These are phyloP conservation scores for Halcyon senegalensis DNA, from an alignment of 2,113 vertebrate species.

Conservation along the genomic window DNA sequence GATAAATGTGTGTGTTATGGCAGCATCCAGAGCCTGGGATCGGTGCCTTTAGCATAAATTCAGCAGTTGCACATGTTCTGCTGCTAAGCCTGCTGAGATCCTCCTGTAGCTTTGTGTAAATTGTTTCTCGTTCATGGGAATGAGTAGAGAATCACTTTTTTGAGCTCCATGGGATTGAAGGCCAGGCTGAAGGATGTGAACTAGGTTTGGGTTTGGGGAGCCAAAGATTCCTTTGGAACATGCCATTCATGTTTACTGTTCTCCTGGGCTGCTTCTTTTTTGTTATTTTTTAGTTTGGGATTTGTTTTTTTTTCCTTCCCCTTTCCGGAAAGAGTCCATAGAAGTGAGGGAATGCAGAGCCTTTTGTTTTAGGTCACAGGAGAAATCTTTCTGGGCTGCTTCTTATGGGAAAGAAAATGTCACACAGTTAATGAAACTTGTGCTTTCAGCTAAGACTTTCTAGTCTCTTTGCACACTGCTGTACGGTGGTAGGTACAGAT, in stretches of 20 bases:
- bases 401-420: neutral
- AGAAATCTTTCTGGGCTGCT: conserved; percentile 2
- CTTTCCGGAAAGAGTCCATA: neutral
- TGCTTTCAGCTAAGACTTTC: neutral
- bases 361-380: neutral
- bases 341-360: neutral
- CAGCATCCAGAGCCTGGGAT: conserved; percentile 39
- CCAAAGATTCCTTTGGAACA: neutral
- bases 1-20: neutral
- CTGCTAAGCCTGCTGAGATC: conserved; percentile 61
- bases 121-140: conserved; percentile 18
- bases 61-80: conserved; percentile 49
- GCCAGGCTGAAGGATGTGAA: conserved; percentile 3
- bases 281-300: neutral
- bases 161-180: neutral
- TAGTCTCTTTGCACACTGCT: neutral
- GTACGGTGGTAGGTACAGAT: neutral
- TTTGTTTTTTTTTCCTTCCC: too few relatives aligned
- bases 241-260: neutral
- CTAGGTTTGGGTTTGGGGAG: neutral
- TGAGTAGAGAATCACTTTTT: neutral
- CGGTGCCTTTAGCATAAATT: conserved; percentile 40
- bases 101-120: conserved; percentile 35
- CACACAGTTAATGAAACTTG: neutral
- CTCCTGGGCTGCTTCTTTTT: neutral